Evolutionary conservation across 2,888 invertebrate species (phyloP), one percentile per base, ranked within the genome.

Genomic region (Aphodius granarius): DNA sequence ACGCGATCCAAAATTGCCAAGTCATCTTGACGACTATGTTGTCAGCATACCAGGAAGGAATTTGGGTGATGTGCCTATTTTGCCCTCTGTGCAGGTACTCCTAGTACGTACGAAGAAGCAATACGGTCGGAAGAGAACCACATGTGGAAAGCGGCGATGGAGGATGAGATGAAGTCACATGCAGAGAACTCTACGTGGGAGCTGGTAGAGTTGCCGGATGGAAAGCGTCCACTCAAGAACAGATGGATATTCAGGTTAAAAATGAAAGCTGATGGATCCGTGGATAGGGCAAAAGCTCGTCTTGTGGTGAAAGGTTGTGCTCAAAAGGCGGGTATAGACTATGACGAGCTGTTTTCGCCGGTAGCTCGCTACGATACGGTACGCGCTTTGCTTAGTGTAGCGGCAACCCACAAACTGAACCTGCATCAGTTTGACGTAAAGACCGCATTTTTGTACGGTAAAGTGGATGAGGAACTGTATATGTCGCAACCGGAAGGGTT

Each of bases 401-500:
- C 65, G 19, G 65, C 65, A 18, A 65, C 65, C 18, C 65, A 65
- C 2, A n/a, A 65, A 18, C 19, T 65, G 65, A 65, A 9, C 9
- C 19, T n/a, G n/a, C n/a, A n/a, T n/a, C n/a, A n/a, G n/a, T n/a
- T n/a, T n/a, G n/a, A n/a, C n/a, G n/a, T n/a, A n/a, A 65, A 65
- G 65, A 65, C 65, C 16, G 70, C 70, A 13, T 70, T 70, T 5
- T 6, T 70, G 9, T 65, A 65, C 19, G 65, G 65, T n/a, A 19
- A 65, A 65, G 16, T 65, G 9, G 2, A 65, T 19, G 65, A 65
- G 3, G 5, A 64, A 64, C 4, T 65, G 9, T 65, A 65, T 65
- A 85, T 85, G 84, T 75, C 81, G 66, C 83, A 85, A 64, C 86
- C 85, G 66, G 79, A 83, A 73, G 85, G 85, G 9, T 83, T 80